Evolutionary conservation across 2,113 vertebrate species (phyloP).

Genomic region (Salvator merianae): DNA sequence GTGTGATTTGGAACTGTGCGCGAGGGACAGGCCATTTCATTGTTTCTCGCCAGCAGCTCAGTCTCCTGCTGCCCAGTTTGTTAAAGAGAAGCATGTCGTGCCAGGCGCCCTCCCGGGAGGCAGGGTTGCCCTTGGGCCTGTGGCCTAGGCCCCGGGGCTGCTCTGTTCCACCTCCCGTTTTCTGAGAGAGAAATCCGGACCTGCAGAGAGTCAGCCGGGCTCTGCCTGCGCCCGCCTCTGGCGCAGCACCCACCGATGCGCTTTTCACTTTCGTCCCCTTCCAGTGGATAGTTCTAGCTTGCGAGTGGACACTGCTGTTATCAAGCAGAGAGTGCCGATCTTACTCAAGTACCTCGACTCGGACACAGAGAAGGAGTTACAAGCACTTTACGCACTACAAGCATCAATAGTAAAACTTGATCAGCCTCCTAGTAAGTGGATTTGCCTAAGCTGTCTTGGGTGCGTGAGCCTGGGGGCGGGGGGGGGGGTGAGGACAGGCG

Average conservation of each 20-base stretch:
- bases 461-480: background rate
- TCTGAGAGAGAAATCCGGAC: background rate
- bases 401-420: conserved; percentile 96
- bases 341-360: conserved; percentile 99
- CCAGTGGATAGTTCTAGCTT: conserved; percentile 89
- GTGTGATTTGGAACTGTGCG: no score
- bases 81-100: background rate
- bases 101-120: background rate
- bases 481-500: no score
- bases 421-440: conserved; percentile 95
- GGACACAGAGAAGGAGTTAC: conserved; percentile 96
- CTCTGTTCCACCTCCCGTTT: background rate
- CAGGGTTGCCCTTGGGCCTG: background rate
- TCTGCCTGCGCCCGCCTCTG: no score
- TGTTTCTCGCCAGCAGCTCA: background rate
- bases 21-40: background rate
- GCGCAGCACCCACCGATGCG: background rate
- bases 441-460: background rate
- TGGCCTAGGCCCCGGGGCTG: no score
- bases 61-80: no score
- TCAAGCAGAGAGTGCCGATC: conserved; percentile 95
- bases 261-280: conserved; percentile 41
- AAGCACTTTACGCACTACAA: conserved; percentile 99
- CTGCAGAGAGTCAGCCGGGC: no score
- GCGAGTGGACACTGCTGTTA: conserved; percentile 91